Conservation (phyloP, 2,888 invertebrate species). For the Athalia rosae region DNA sequence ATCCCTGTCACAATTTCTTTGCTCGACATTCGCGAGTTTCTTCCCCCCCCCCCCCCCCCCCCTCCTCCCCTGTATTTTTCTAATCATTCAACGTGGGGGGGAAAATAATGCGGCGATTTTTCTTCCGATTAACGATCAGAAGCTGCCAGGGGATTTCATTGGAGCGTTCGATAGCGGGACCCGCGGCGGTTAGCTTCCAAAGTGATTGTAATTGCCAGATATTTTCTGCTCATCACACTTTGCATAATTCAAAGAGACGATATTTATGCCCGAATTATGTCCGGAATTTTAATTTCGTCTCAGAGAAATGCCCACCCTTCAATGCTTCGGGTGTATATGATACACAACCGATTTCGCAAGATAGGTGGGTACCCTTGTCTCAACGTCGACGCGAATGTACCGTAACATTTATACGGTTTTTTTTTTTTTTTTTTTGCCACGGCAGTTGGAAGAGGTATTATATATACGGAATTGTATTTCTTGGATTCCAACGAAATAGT, state of each 20-base stretch:
- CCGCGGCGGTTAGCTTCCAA: slow-evolving; percentile 52
- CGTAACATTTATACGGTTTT: too few relatives aligned
- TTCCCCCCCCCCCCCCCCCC: too few relatives aligned
- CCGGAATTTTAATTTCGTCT: slow-evolving; percentile 58
- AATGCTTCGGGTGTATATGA: too few relatives aligned
- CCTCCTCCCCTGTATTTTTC: too few relatives aligned
- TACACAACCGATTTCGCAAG: slow-evolving; percentile 7
- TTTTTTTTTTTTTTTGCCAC: too few relatives aligned
- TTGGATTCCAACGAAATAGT: too few relatives aligned
- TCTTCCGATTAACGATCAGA: neutral
- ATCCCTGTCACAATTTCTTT: too few relatives aligned
- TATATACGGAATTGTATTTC: too few relatives aligned
- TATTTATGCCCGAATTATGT: slow-evolving; percentile 63
- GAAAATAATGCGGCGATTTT: too few relatives aligned
- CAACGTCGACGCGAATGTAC: neutral
- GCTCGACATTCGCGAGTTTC: too few relatives aligned
- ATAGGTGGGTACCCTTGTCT: neutral
- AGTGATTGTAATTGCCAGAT: slow-evolving; percentile 62
- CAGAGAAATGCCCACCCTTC: slow-evolving; percentile 2
- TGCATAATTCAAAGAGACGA: slow-evolving; percentile 58
- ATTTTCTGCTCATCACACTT: slow-evolving; percentile 61
- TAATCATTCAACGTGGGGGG: too few relatives aligned
- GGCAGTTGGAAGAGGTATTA: too few relatives aligned
- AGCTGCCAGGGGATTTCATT: neutral
- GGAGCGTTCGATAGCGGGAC: slow-evolving; percentile 12